Evolutionary conservation across 2,888 invertebrate species (phyloP), one percentile per base, ranked within the genome.

Genomic region (Oscheius sp.): DNA sequence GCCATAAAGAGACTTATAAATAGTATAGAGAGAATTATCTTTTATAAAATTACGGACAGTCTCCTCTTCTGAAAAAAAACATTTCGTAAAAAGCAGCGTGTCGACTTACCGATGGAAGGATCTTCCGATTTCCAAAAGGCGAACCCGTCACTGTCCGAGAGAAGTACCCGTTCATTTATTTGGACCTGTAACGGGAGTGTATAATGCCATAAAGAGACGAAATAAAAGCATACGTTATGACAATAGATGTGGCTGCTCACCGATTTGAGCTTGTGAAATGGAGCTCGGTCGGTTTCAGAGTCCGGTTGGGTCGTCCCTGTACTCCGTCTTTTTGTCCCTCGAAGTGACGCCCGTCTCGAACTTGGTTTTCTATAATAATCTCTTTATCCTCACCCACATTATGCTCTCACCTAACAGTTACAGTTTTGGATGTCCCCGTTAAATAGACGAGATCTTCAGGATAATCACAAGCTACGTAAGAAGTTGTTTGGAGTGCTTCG

Each of bases 81-180:
- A 21, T 6, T 12, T 55, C 12, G 18, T 12, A 29, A 29, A 16
- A 29, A 18, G 12, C 29, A 29, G 27, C 18, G 16, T 3, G 18
- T 13, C 12, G 18, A 21, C 64, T 25, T 29, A 52, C 66, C 35
- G 21, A 52, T 3, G 12, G 73, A 43, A 16, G 69, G 59, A n/a
- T 73, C 73, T 12, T 49, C 69, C 6, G 52, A 49, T 41, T 49
- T 61, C 41, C 46, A 68, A 5, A 55, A 53, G 55, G 73, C 69
- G 46, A 73, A 73, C 9, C 73, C 73, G 56, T 73, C 73, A 16
- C 69, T 69, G 52, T 73, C 73, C 21, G 73, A 73, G 23, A 69
- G 25, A 9, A 73, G 43, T 2, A 73, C 68, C 21, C 73, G 29
- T 43, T 73, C 73, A 23, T 73, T 69, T 13, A 73, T 69, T 29